These are phyloP conservation scores for Petrocephalus sullivani DNA, from an alignment of 2,797 vertebrate species.

Conservation along the genomic window DNA sequence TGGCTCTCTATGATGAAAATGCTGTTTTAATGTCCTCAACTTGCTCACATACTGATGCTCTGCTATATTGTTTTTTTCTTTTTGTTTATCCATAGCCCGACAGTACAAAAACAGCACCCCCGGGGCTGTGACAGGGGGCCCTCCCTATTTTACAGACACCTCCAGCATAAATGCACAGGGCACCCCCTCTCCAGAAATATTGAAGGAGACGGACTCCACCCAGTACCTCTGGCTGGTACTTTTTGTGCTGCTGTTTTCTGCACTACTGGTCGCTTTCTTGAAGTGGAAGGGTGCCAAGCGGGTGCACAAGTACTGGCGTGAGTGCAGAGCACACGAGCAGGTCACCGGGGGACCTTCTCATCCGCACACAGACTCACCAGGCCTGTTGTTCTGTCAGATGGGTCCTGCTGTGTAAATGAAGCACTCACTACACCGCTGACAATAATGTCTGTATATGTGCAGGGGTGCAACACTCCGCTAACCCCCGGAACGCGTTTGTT, in stretches of 20 bases:
- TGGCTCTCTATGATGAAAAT: slow-evolving; percentile 6
- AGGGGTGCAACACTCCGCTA: not conserved
- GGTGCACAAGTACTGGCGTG: slow-evolving; percentile 1
- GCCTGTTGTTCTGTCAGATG: not conserved
- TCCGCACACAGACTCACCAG: not conserved
- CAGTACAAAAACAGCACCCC: not conserved
- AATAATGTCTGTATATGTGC: not conserved
- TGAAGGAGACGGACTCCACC: not conserved
- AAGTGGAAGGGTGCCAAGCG: not conserved
- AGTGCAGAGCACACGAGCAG: not conserved
- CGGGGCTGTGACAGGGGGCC: no score
- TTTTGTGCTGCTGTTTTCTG: not conserved
- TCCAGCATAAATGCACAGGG: not conserved
- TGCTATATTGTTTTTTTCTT: not conserved
- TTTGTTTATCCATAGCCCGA: not conserved
- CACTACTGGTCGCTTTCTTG: not conserved
- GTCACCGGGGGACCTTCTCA: not conserved
- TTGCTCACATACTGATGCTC: not conserved
- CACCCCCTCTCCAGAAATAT: not conserved
- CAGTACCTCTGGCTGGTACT: not conserved
- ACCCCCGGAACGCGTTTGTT: not conserved
- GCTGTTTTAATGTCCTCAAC: not conserved
- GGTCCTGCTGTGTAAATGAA: not conserved
- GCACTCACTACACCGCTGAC: not conserved
- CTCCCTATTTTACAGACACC: not conserved